These are phyloP conservation scores for Platycheirus rosarum DNA, from an alignment of 2,888 invertebrate species.

Conservation along the genomic window DNA sequence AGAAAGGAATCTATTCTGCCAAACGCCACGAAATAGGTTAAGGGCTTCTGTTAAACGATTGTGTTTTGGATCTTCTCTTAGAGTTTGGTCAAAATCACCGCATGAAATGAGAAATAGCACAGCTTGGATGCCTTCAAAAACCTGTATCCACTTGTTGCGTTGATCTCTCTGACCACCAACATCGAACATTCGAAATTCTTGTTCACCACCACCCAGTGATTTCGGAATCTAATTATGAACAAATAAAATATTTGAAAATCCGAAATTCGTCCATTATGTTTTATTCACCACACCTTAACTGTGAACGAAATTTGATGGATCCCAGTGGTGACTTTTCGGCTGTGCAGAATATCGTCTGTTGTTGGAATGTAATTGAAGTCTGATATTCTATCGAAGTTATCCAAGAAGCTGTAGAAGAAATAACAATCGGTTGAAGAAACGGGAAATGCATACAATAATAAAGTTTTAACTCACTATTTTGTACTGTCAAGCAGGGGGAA, in stretches of 20 bases:
- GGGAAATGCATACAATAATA: no score
- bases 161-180: slow-evolving; percentile 93
- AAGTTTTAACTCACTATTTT: slow-evolving; percentile 87
- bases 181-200: slow-evolving; percentile 92
- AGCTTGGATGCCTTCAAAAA: slow-evolving; percentile 92
- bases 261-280: neutral
- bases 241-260: neutral
- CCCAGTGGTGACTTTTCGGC: slow-evolving; percentile 88
- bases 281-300: slow-evolving; percentile 83
- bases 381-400: slow-evolving; percentile 87
- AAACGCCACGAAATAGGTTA: slow-evolving; percentile 89
- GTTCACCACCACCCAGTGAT: slow-evolving; percentile 87
- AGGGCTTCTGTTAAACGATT: slow-evolving; percentile 90
- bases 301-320: slow-evolving; percentile 90
- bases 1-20: slow-evolving; percentile 88
- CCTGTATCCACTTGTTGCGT: slow-evolving; percentile 92
- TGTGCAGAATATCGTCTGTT: slow-evolving; percentile 90
- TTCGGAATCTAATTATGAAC: slow-evolving; percentile 84
- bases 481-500: slow-evolving; percentile 92
- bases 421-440: neutral
- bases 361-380: slow-evolving; percentile 87
- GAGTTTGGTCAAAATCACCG: slow-evolving; percentile 90
- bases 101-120: slow-evolving; percentile 91
- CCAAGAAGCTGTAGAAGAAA: slow-evolving; percentile 87
- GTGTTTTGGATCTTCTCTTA: slow-evolving; percentile 87